Evolutionary conservation across 2,113 vertebrate genomes (phyloP), one percentile per base, ranked within the genome.

Genomic region (Caloenas nicobarica): DNA sequence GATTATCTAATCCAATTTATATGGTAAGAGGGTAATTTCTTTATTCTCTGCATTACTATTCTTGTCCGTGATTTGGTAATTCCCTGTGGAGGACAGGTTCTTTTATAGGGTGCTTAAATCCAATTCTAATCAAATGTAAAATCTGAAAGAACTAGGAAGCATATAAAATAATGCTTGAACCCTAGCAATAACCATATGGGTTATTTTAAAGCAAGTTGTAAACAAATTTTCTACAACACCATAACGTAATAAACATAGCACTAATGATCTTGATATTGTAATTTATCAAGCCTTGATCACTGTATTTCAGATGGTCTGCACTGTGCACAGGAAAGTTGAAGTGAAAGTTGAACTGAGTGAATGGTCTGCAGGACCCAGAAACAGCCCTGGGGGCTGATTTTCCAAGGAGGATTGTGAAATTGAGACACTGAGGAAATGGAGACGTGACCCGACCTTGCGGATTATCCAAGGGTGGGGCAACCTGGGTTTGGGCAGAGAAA

Each of bases 1-100:
- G 72, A 93, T 91, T 91, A 92, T 88, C 46, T 66, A 82, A 77
- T 95, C 62, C 40, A 89, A 60, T 96, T 95, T 95, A 50, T 72
- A 78, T 89, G 72, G 60, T 91, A 91, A 92, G 85, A 81, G 74
- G 73, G 40, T 33, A 60, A 88, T 29, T 83, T 93, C 80, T 93
- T 81, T 81, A 76, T 93, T 26, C 33, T 94, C 51, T n/a, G 28
- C 77, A 57, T 92, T 91, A 46, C 17, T 50, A 40, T 88, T 81
- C n/a, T 54, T 69, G 61, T 88, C 81, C 17, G 9, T 53, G 78
- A 86, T 73, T 70, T 81, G n/a, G 23, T 83, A 91, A 76, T 94
- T 93, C 84, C 69, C 78, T 40, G 29, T n/a, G 33, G 76, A 95
- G 44, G 34, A 40, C 21, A 62, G 15, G 9, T 28, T 84, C 82